A percentile compares a stretch with the other conserved stretches of the same genome.
Conservation (phyloP, 2,888 invertebrate genomes). For the Drosophila parthenogenetica region DNA sequence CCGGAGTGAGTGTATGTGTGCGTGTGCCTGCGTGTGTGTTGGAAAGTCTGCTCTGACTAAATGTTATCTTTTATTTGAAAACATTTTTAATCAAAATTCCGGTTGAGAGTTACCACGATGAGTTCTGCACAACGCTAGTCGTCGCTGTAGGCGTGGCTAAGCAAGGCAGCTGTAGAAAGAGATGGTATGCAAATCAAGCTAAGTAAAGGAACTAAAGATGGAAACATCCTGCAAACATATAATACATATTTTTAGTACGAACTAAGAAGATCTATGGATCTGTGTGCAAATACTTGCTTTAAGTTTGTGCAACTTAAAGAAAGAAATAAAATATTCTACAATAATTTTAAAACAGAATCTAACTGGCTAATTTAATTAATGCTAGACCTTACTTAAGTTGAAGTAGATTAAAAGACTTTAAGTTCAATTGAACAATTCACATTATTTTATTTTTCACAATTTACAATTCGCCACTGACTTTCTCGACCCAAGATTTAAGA, state of each 20-base stretch:
- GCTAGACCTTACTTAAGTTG: too few species aligned
- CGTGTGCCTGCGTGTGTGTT: constrained; percentile 22
- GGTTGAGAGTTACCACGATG: constrained; percentile 14
- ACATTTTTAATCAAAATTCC: constrained; percentile 73
- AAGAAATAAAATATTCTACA: too few species aligned
- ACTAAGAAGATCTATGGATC: too few species aligned
- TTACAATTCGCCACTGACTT: constrained; percentile 47
- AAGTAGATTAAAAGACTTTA: too few species aligned
- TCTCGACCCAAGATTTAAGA: constrained; percentile 64
- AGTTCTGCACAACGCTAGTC: constrained; percentile 3
- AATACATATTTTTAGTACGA: too few species aligned
- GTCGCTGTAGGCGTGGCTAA: constrained; percentile 28
- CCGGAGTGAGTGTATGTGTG: constrained; percentile 2
- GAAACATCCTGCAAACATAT: too few species aligned
- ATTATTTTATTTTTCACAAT: background rate
- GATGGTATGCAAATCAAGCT: background rate
- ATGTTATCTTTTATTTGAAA: constrained; percentile 63
- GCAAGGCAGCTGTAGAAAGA: constrained; percentile 19
- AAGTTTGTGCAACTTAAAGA: too few species aligned
- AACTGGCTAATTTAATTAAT: too few species aligned
- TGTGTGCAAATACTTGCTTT: too few species aligned
- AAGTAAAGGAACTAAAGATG: background rate
- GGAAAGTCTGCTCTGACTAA: constrained; percentile 28
- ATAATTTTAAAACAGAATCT: too few species aligned
- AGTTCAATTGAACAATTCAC: background rate